These are phyloP conservation scores for Butorides virescens DNA, from an alignment of 2,113 vertebrate species.

Conservation along the genomic window DNA sequence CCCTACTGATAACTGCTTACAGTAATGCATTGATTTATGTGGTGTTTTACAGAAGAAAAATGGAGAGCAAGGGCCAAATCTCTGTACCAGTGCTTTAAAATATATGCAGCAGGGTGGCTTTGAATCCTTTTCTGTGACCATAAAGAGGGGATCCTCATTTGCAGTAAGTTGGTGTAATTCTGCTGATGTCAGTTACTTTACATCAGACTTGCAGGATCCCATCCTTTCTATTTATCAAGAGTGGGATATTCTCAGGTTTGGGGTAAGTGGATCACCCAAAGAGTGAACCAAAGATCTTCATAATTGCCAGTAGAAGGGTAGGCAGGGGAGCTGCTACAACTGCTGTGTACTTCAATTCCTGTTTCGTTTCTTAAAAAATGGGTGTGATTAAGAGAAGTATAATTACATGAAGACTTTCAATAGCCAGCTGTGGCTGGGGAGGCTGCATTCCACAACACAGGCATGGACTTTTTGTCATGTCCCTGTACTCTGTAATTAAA, in stretches of 20 bases:
- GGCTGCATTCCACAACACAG: slow-evolving; percentile 21
- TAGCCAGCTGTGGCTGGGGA: slow-evolving; percentile 6
- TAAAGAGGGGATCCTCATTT: background rate
- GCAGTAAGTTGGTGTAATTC: background rate
- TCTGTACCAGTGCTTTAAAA: background rate
- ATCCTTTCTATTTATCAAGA: background rate
- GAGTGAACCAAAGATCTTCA: background rate
- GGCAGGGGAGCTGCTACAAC: background rate
- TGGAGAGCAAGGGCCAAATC: background rate
- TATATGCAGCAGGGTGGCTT: background rate
- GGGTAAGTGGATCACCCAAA: background rate
- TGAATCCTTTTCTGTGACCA: background rate
- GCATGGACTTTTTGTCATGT: background rate
- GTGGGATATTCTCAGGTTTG: background rate
- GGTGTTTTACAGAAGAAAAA: background rate
- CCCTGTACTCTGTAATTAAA: slow-evolving; percentile 47
- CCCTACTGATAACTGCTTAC: background rate
- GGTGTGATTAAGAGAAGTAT: background rate
- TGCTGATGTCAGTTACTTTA: background rate
- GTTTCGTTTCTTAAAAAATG: background rate
- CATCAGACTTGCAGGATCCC: background rate
- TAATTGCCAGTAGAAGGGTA: background rate
- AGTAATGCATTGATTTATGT: background rate
- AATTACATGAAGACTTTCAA: background rate
- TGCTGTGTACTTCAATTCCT: background rate